phyloP scores from a whole-genome alignment of 2,113 vertebrate species.

The Lepus europaeus region DNA sequence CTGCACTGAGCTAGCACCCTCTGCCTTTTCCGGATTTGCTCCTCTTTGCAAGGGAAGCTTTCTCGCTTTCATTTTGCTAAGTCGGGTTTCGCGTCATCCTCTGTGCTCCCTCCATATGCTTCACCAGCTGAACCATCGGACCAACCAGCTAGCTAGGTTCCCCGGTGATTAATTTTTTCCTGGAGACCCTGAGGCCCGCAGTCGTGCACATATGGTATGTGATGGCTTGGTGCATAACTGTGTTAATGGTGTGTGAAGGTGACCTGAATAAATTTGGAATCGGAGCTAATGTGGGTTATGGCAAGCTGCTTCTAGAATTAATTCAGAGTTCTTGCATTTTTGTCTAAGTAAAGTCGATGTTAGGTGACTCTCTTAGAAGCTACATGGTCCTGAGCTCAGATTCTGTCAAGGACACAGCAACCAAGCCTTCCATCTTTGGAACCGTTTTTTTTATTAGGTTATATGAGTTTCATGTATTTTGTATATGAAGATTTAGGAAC shows the following conservation, averaged over 20 bases:
- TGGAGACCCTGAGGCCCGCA: not conserved
- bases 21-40: conserved; percentile 44
- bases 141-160: conserved; percentile 33
- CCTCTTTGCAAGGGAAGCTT: conserved; percentile 46
- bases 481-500: no score
- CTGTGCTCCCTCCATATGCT: conserved; percentile 54
- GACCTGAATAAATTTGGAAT: conserved; percentile 69
- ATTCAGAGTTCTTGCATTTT: conserved; percentile 27
- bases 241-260: conserved; percentile 72
- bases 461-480: no score
- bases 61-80: conserved; percentile 39
- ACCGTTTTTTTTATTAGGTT: not conserved
- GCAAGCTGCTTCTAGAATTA: conserved; percentile 37
- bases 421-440: not conserved
- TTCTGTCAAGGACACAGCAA: not conserved
- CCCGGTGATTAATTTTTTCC: conserved; percentile 64
- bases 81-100: not conserved
- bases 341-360: not conserved
- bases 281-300: conserved; percentile 44
- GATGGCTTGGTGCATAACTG: conserved; percentile 57
- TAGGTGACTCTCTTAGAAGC: not conserved
- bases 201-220: conserved; percentile 50
- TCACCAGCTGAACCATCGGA: conserved; percentile 62
- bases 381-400: not conserved
- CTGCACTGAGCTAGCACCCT: conserved; percentile 7